Evolutionary conservation across 2,797 vertebrate species (phyloP).

Genomic region (Sebastes minor): DNA sequence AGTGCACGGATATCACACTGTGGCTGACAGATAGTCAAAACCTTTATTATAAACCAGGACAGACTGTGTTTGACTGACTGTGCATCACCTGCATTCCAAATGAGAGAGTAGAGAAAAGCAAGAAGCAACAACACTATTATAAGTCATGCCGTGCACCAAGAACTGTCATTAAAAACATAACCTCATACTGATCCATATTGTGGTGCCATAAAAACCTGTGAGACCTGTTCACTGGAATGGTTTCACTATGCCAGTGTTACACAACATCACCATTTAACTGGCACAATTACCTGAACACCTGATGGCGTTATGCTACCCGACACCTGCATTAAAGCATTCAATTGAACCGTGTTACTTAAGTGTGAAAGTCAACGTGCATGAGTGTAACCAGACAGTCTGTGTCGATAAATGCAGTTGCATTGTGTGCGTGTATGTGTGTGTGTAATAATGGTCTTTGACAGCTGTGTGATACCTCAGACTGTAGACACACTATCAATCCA

Average conservation of each 20-base stretch:
- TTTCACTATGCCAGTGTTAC: not conserved
- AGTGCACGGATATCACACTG: not conserved
- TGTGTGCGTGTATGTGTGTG: not conserved
- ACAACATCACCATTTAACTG: not conserved
- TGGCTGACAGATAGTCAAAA: not conserved
- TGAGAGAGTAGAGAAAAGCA: not conserved
- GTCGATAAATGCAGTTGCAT: not conserved
- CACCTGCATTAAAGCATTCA: not conserved
- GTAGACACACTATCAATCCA: not conserved
- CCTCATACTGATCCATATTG: not conserved
- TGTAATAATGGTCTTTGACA: not conserved
- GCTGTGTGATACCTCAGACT: not conserved
- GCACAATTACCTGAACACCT: not conserved
- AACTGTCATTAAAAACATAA: not conserved
- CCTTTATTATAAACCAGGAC: not conserved
- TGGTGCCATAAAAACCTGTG: constrained; percentile 11
- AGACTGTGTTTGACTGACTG: not conserved
- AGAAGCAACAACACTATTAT: not conserved
- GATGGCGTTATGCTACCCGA: not conserved
- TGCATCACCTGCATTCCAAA: not conserved
- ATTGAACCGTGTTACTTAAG: not conserved
- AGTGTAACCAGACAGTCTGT: not conserved
- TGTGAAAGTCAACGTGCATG: not conserved
- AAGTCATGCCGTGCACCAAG: not conserved
- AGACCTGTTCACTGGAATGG: not conserved